These are phyloP conservation scores for Chaetura pelagica DNA, from an alignment of 2,113 vertebrate genomes.

Conservation along the genomic window DNA sequence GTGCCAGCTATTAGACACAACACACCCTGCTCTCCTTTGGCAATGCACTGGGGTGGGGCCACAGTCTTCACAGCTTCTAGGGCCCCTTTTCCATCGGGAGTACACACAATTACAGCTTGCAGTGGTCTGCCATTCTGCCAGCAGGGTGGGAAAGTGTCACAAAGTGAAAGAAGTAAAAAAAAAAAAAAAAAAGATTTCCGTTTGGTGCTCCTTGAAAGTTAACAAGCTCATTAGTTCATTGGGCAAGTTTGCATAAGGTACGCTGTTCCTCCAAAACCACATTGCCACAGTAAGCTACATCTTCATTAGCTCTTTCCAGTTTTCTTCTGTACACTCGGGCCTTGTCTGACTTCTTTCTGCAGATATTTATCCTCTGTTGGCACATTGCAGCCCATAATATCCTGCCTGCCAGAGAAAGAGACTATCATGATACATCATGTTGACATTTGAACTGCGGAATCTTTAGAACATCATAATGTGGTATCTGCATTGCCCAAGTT, in stretches of 20 bases:
- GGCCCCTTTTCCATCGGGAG: background rate
- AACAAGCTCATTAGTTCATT: background rate
- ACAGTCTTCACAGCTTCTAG: background rate
- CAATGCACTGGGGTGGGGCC: fast-evolving
- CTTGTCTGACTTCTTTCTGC: slow-evolving; percentile 11
- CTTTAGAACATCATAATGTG: background rate
- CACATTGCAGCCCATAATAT: slow-evolving; percentile 9
- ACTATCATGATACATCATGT: background rate
- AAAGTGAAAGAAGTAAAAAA: background rate
- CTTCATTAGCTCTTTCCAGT: background rate
- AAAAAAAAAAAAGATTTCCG: background rate
- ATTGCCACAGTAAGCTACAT: background rate
- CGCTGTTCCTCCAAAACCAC: background rate
- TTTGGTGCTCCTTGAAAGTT: background rate
- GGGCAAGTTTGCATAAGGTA: background rate
- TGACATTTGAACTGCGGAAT: slow-evolving; percentile 16
- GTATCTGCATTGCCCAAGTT: background rate
- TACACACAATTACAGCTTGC: background rate
- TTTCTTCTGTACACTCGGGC: background rate
- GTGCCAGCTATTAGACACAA: background rate
- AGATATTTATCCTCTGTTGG: background rate
- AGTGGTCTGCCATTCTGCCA: background rate
- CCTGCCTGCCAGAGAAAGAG: background rate
- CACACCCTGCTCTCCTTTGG: background rate
- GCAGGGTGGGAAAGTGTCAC: background rate